Percentiles rank a stretch among this genome's conserved stretches.
phyloP scores from a whole-genome alignment of 1,140 invertebrate genomes.

The Drosophila pallidifrons region DNA sequence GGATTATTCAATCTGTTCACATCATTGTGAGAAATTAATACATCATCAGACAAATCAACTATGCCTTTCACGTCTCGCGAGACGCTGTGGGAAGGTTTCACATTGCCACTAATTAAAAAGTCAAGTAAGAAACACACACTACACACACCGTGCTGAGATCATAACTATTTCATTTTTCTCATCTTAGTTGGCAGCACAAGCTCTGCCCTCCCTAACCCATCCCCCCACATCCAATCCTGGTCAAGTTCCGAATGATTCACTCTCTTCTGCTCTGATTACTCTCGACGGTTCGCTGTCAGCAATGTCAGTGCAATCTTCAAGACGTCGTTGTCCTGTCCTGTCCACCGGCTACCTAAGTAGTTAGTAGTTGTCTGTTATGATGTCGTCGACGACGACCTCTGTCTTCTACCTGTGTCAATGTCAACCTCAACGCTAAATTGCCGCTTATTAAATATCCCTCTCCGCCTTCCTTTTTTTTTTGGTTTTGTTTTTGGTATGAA shows the following conservation, averaged over 20 bases:
- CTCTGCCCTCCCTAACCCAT: too few relatives aligned
- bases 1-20: slow-evolving; percentile 76
- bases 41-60: slow-evolving; percentile 69
- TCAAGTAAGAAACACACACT: slow-evolving; percentile 11
- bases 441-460: slow-evolving; percentile 75
- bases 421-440: slow-evolving; percentile 79
- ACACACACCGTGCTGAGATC: not conserved
- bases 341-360: slow-evolving; percentile 46
- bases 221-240: too few relatives aligned
- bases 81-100: slow-evolving; percentile 33
- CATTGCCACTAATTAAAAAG: slow-evolving; percentile 46
- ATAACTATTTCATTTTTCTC: not conserved
- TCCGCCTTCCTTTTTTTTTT: not conserved
- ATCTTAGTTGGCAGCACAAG: too few relatives aligned
- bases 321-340: slow-evolving; percentile 25
- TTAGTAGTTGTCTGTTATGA: slow-evolving; percentile 4
- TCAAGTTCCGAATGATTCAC: not conserved
- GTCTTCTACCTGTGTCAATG: slow-evolving; percentile 71
- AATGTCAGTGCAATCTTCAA: too few relatives aligned
- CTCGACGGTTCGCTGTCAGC: too few relatives aligned
- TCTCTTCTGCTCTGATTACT: too few relatives aligned
- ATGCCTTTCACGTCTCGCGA: slow-evolving; percentile 36
- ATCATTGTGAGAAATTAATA: slow-evolving; percentile 77
- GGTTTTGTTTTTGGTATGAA: slow-evolving; percentile 15
- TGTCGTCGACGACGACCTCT: slow-evolving; percentile 5